Evolutionary conservation across 2,888 invertebrate genomes (phyloP), one percentile per base, ranked within the genome.

Genomic region (Drosophila sordidula): DNA sequence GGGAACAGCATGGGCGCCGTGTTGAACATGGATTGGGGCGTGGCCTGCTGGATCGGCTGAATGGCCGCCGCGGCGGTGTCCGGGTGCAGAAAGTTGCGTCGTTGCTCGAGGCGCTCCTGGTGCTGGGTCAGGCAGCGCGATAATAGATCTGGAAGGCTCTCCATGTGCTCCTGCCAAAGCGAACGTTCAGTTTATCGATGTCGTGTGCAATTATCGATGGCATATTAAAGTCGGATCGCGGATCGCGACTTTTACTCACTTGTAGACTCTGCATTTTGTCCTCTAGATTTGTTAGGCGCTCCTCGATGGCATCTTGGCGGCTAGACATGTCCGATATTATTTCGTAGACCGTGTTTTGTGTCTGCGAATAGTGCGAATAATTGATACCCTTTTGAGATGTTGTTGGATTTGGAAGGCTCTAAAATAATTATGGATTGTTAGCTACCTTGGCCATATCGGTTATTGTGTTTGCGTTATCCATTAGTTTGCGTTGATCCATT

Each of bases 391-490:
- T 18, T 36, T 14, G 12, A 26, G 25, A 49, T 14, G 14, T 8
- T 61, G n/a, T 12, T n/a, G 14, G 34, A 22, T 11, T 18, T 56
- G 14, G 4, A 11, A 4, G 5, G 8, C 3, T 45, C 1, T 32
- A 9, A 50, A 29, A 42, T 6, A 14, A 47, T 34, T 16, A 11
- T 47, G 26, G 22, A 34, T 52, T 59, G 44, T 41, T 78, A 92
- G 93, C 93, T 95, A 99, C 99, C 96, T 99, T 99, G 90, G 99
- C 99, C 97, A 99, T 99, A 92, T 99, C 99, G 68, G 99, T 98
- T 93, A 99, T 97, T 67, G 99, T 99, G 91, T 98, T 99, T 83
- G 99, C 98, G 92, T 99, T 99, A 93, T 99, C 99, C 96, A 98
- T 98, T 89, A 99, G 93, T 94, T 99, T 99, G 92, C 99, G 95